Conservation (phyloP, 2,888 invertebrate genomes). For the Pammene aurita region DNA sequence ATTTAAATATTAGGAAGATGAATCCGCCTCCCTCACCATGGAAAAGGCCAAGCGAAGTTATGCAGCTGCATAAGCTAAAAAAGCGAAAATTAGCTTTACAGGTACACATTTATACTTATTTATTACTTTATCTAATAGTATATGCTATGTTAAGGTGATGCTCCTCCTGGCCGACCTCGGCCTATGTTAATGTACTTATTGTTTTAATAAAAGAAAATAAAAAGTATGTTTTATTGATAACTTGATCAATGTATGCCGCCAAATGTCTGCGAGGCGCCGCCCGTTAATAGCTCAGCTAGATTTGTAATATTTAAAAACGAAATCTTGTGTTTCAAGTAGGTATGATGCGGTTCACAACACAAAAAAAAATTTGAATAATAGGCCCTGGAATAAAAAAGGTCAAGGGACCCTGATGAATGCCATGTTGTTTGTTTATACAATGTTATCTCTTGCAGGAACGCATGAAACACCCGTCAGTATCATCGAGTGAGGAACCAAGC, state of each 20-base stretch:
- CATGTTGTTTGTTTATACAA: not conserved
- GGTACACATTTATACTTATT: slow-evolving; percentile 73
- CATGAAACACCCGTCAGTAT: slow-evolving; percentile 69
- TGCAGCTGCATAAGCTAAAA: slow-evolving; percentile 90
- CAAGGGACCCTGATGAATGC: no score
- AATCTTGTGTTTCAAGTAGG: no score
- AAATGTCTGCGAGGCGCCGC: no score
- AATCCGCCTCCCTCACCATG: slow-evolving; percentile 82
- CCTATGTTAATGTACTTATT: not conserved
- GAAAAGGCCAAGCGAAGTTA: slow-evolving; percentile 85
- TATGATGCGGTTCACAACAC: no score
- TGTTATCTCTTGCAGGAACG: slow-evolving; percentile 63
- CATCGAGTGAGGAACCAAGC: slow-evolving; percentile 56
- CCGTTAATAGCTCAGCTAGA: no score
- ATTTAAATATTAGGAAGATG: slow-evolving; percentile 38
- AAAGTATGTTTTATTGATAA: not conserved
- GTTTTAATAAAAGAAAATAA: not conserved
- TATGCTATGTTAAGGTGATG: no score
- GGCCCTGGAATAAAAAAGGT: no score
- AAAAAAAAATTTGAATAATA: no score
- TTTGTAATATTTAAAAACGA: no score
- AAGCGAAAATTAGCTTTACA: slow-evolving; percentile 90
- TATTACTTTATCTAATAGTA: not conserved
- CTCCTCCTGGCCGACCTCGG: no score
- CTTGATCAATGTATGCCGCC: not conserved